Evolutionary conservation across 2,113 vertebrate species (phyloP), one percentile per base, ranked within the genome.

Genomic region (Syngnathus floridae): DNA sequence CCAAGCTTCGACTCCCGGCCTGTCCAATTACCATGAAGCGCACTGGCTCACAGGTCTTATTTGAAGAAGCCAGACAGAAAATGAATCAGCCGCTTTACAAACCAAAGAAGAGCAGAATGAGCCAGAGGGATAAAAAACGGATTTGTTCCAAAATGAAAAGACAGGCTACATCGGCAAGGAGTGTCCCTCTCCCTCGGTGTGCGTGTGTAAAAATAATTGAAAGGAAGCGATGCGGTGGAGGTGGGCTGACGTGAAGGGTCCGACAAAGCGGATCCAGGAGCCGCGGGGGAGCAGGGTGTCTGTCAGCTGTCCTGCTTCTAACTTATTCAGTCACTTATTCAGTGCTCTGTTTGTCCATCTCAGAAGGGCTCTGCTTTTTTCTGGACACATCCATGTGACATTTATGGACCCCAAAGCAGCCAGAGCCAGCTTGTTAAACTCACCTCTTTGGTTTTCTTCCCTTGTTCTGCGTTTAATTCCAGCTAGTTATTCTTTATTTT

Each of bases 121-220:
- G 84, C 81, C 81, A 78, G 70, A 77, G 83, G 81, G 81, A 81
- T 75, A 61, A 81, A 62, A 81, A 83, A 84, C 67, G 78, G 83
- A 86, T 84, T 84, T 85, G 82, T 85, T 80, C 81, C 73, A 67
- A 84, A 85, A 85, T 81, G 78, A 86, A 84, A 85, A 76, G 77
- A 81, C 77, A 74, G 64, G 58, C 62, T 63, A 56, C 65, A 70
- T 66, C 71, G 62, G 40, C 26, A 60, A 76, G 60, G 22, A 16
- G 22, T 31, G 52, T 13, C 3, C 12, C 22, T 11, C 11, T 31
- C 4, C 9, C 2, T 19, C 10, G 0, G 17, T 19, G 17, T 48
- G 46, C 8, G 17, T 48, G 7, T 49, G 19, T 45, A 67, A 54
- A 79, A 74, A 68, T 61, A 64, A 74, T 60, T 54, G 72, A 79